Evolutionary conservation across 1,140 invertebrate species (phyloP), one percentile per base, ranked within the genome.

Genomic region (Euschistus heros): DNA sequence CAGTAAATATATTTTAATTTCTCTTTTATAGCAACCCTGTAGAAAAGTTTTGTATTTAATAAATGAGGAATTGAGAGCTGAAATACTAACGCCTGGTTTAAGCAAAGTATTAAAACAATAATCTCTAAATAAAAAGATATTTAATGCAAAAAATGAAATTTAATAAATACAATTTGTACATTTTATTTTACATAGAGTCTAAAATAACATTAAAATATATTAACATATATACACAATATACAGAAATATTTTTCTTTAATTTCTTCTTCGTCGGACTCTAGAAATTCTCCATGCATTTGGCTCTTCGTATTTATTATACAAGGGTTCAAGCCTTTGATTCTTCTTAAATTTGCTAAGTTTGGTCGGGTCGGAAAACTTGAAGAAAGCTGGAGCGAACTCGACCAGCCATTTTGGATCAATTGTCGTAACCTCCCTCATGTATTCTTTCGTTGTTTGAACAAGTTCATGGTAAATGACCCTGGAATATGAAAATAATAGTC

Each of bases 351-450:
- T 98, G 73, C 94, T 97, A 0, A 99, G 81, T 77, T 97, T 98
- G 0, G 97, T 98, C 7, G 95, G 95, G 76, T 99, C 97, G n/a
- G 92, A 94, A 76, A 98, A 97, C 76, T 94, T 95, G 79, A 98
- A 99, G 80, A 99, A 99, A 2, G 96, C 94, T 0, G 96, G 94
- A 0, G 97, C 97, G 77, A 97, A 99, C 76, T 99, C 97, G 1
- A 99, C 95, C 24, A 99, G 78, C 97, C 97, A 99, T 77, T 97
- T 97, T 0, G 97, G 94, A 80, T 99, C 97, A 52, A 99, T 98
- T 0, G 94, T 93, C 0, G 95, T 99, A 0, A 98, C 95, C 77
- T 99, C 94, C 54, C 96, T 81, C 97, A 99, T 99, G 74, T 99
- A 99, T 76, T 99, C 97, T 73, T 99, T 99, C 0, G 97, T 99